A percentile compares a stretch with the other conserved stretches of the same genome.
Evolutionary conservation across 2,797 vertebrate species (phyloP).

Genomic region (Notoglanidium macrostoma): DNA sequence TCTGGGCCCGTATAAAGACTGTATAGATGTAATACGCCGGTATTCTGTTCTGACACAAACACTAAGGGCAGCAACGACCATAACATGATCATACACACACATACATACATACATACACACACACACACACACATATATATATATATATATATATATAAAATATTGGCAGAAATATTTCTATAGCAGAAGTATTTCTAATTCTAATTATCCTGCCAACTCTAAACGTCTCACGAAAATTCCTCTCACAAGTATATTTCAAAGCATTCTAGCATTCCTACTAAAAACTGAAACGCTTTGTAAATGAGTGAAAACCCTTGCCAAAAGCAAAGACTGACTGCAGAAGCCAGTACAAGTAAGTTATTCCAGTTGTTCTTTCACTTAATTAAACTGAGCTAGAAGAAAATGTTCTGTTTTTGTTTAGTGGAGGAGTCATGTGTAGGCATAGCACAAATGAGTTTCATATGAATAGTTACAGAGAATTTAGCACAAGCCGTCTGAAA

Average conservation of each 20-base stretch:
- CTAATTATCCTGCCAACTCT: not conserved
- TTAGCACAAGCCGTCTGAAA: constrained; percentile 72
- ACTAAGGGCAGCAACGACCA: not conserved
- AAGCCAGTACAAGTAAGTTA: not conserved
- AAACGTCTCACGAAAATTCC: not conserved
- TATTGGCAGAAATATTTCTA: not conserved
- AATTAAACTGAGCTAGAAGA: constrained; percentile 23
- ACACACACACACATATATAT: not conserved
- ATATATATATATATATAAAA: no score
- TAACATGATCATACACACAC: not conserved
- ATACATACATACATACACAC: not conserved
- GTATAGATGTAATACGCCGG: not conserved
- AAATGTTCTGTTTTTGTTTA: constrained; percentile 38
- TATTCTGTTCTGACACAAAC: not conserved
- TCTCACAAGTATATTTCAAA: not conserved
- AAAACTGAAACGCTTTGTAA: constrained; percentile 2
- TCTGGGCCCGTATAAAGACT: not conserved
- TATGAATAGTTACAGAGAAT: constrained; percentile 67
- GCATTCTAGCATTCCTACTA: constrained; percentile 9
- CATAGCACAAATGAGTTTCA: constrained; percentile 63
- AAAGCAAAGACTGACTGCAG: constrained; percentile 10
- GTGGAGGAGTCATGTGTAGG: constrained; percentile 68
- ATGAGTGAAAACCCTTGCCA: constrained; percentile 5
- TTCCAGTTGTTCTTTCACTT: constrained; percentile 4
- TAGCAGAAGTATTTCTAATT: not conserved